Base-by-base conservation (phyloP, 2,113 vertebrate species). In the Seriola rivoliana region DNA sequence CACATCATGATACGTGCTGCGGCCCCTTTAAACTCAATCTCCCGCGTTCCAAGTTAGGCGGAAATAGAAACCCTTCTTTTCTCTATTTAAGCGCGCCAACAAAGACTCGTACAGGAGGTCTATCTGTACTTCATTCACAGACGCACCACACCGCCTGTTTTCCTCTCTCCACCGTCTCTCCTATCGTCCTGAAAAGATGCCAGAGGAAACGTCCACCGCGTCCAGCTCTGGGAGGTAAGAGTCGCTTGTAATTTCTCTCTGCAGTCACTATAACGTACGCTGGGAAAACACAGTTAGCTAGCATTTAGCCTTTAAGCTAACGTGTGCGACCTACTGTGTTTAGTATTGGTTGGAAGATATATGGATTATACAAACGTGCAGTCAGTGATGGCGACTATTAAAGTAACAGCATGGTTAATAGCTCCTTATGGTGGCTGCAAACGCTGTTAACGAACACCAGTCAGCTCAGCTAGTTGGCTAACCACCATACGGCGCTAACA, bases 81-180 rank as follows among this genome's bases (percentile, higher is more conserved):
- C 93, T 90, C 91, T 95, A 95, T 95, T 95, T 96, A 96, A 96
- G 93, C 93, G 95, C 94, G 94, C 93, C 92, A 95, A 95, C 94
- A 90, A 93, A 89, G 91, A 78, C 57, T 8, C 0, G n/a, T 46
- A 21, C 36, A 38, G 36, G 7, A 23, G 29, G 70, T 75, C 40
- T 75, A 50, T 62, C 4, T 60, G 21, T 58, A 38, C 7, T 17
- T 54, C 64, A 40, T 11, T 29, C 7, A 14, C 11, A 0, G 14
- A 11, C 40, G 40, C 40, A 38, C 8, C 5, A 42, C 25, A 2
- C 50, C 6, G 25, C 3, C 19, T 3, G 4, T 23, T 66, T 46
- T 25, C 3, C 19, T n/a, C 23, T n/a, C 1, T 1, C 38, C 13
- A 1, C 3, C 5, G 40, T 14, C 3, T 63, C 1, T 54, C 0